Evolutionary conservation across 2,888 invertebrate species (phyloP).

Genomic region (Drosophila infuscata): DNA sequence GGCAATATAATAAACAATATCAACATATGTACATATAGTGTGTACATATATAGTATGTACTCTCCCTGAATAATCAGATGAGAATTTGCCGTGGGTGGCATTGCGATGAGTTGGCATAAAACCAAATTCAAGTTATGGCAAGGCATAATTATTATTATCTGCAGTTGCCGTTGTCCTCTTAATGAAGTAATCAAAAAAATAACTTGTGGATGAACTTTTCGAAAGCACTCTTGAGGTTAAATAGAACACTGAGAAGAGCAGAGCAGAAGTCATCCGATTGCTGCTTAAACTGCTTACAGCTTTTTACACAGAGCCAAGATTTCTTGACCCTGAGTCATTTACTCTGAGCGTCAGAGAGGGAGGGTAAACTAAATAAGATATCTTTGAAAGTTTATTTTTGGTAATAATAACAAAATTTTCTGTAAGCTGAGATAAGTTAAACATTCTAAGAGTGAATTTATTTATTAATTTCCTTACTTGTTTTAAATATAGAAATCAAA

Average conservation of each 20-base stretch:
- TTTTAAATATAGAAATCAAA: rapidly evolving
- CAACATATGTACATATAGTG: slow-evolving; percentile 25
- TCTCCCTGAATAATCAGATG: background rate
- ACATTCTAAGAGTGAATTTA: background rate
- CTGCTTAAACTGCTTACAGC: slow-evolving; percentile 50
- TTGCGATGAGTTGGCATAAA: slow-evolving; percentile 66
- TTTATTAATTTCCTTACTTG: background rate
- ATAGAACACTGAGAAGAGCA: slow-evolving; percentile 16
- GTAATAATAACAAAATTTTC: background rate
- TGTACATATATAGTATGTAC: background rate
- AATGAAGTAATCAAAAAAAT: slow-evolving; percentile 70
- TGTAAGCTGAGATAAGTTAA: background rate
- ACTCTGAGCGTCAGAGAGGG: background rate
- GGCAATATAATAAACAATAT: slow-evolving; percentile 76
- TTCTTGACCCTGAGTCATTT: slow-evolving; percentile 25
- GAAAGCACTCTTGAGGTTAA: slow-evolving; percentile 30
- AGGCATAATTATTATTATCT: slow-evolving; percentile 70
- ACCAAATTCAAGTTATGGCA: slow-evolving; percentile 38
- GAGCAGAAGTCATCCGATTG: slow-evolving; percentile 39
- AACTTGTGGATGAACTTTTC: slow-evolving; percentile 33
- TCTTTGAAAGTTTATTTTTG: too few relatives aligned
- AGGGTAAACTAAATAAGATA: background rate
- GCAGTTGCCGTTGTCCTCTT: slow-evolving; percentile 73
- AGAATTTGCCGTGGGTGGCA: slow-evolving; percentile 68
- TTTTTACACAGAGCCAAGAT: slow-evolving; percentile 47